Evolutionary conservation across 2,888 invertebrate species (phyloP).

Genomic region (Drosophila siamana): DNA sequence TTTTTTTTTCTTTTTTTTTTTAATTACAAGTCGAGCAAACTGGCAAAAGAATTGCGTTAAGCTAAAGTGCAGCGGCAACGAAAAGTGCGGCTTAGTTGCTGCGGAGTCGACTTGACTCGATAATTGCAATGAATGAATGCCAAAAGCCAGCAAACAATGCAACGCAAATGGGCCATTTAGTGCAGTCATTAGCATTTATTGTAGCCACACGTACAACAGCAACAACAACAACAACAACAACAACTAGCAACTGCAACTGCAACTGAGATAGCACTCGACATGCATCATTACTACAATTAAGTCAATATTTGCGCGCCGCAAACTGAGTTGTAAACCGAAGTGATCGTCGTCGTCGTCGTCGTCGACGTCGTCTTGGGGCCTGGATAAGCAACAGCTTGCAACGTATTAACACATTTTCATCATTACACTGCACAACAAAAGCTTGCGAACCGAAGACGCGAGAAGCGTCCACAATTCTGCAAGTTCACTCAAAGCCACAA

Average conservation of each 20-base stretch:
- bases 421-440: constrained; percentile 50
- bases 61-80: constrained; percentile 24
- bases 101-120: constrained; percentile 41
- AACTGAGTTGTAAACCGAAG: constrained; percentile 59
- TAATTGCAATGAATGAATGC: constrained; percentile 74
- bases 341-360: constrained; percentile 18
- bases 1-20: constrained; percentile 28
- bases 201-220: constrained; percentile 57
- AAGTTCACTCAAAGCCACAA: no score
- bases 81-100: background rate
- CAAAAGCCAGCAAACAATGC: constrained; percentile 63
- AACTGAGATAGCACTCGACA: constrained; percentile 44
- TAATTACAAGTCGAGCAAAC: constrained; percentile 64
- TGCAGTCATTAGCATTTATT: constrained; percentile 77
- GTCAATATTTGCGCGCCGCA: constrained; percentile 59
- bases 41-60: constrained; percentile 40
- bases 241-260: constrained; percentile 33
- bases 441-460: no score
- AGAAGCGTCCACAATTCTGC: no score
- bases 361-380: constrained; percentile 22
- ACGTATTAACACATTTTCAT: constrained; percentile 68
- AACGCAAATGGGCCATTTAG: constrained; percentile 72
- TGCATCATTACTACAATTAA: constrained; percentile 63
- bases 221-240: constrained; percentile 24
- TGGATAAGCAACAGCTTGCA: constrained; percentile 37